Conservation (phyloP, 2,797 vertebrate species). For the Spinus pinus region DNA sequence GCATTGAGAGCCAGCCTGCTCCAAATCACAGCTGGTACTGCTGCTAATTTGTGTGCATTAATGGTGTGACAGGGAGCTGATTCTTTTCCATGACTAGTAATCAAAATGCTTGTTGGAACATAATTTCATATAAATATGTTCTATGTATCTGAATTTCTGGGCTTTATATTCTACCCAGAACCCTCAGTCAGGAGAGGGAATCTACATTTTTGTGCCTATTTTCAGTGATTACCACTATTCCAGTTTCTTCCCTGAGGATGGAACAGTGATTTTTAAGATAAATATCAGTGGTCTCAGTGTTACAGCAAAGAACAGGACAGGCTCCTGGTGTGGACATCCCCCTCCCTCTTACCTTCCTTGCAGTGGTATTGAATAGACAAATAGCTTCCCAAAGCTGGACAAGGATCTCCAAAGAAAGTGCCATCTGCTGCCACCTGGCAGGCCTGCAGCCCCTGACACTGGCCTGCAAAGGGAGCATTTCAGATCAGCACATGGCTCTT, state of each 20-base stretch:
- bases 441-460: constrained; percentile 87
- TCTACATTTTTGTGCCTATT: background rate
- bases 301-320: background rate
- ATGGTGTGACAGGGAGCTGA: background rate
- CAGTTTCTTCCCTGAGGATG: background rate
- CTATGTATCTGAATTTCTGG: background rate
- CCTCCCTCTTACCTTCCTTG: constrained; percentile 83
- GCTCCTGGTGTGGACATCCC: background rate
- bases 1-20: background rate
- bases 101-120: background rate
- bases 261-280: background rate
- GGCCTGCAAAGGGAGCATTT: constrained; percentile 68
- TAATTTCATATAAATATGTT: background rate
- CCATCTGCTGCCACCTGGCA: constrained; percentile 85
- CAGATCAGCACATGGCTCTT: background rate
- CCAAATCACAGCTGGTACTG: background rate
- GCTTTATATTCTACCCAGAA: background rate
- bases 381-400: constrained; percentile 85
- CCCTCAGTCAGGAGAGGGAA: background rate
- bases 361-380: constrained; percentile 89
- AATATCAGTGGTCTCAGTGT: background rate
- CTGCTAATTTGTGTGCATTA: background rate
- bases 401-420: constrained; percentile 84
- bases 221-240: background rate
- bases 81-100: background rate